phyloP scores from a whole-genome alignment of 2,888 invertebrate genomes.

The Pyrgus malvae region DNA sequence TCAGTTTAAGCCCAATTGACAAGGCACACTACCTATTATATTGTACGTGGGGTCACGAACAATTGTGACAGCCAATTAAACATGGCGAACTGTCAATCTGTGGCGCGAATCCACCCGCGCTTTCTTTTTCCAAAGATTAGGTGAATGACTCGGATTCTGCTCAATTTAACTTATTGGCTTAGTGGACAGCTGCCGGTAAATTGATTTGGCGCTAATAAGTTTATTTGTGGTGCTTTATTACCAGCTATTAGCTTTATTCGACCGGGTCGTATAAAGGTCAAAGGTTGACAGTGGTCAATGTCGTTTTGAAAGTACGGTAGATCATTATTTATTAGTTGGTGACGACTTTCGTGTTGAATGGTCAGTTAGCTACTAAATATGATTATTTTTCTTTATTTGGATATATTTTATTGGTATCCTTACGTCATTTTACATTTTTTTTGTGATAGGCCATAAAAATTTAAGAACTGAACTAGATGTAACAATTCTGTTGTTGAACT shows the following conservation, averaged over 20 bases:
- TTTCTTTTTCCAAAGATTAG: conserved; percentile 45
- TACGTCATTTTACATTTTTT: no score
- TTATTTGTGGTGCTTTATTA: conserved; percentile 20
- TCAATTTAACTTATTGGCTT: conserved; percentile 22
- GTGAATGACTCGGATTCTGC: conserved; percentile 20
- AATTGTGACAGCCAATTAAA: conserved; percentile 47
- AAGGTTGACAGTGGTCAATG: no score
- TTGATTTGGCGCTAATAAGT: conserved; percentile 27
- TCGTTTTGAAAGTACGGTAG: no score
- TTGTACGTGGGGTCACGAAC: conserved; percentile 34
- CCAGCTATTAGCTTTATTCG: conserved; percentile 18
- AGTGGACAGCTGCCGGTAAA: conserved; percentile 11
- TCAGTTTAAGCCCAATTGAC: conserved; percentile 76
- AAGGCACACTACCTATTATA: conserved; percentile 65
- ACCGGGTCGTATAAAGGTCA: not conserved
- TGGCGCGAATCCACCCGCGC: conserved; percentile 65
- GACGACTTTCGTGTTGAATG: no score
- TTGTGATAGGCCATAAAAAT: no score
- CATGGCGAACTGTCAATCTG: conserved; percentile 58
- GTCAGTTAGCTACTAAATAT: no score
- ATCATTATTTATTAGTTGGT: no score
- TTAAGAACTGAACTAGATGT: no score
- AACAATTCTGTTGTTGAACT: no score
- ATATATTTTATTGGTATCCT: no score
- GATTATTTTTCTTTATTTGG: no score